phyloP scores from a whole-genome alignment of 2,113 vertebrate genomes.

The Arvicanthis niloticus region DNA sequence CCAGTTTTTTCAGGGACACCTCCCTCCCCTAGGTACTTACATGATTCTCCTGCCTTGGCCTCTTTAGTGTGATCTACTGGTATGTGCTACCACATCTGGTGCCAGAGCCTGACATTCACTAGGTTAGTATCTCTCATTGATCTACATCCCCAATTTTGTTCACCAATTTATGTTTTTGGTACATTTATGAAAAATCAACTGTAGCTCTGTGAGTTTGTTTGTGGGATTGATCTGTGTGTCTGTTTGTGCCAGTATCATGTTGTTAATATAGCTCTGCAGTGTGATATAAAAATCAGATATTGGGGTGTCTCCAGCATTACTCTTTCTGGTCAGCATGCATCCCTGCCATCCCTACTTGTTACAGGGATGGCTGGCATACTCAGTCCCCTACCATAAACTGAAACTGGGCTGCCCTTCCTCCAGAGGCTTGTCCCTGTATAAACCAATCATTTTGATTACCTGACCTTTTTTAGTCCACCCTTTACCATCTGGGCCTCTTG shows the following conservation, averaged over 20 bases:
- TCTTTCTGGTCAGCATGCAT: neutral
- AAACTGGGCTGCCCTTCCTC: no score
- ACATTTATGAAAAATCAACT: neutral
- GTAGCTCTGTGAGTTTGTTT: neutral
- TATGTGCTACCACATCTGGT: no score
- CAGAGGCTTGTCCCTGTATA: no score
- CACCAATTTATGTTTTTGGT: neutral
- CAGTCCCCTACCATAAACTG: no score
- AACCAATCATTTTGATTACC: no score
- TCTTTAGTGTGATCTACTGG: no score
- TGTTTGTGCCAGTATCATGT: neutral
- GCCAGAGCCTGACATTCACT: no score
- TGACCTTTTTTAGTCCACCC: no score
- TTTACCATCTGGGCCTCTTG: no score
- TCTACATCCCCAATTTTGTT: neutral
- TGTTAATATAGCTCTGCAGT: neutral
- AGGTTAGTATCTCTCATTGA: neutral
- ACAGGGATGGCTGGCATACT: no score
- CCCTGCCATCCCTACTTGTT: no score
- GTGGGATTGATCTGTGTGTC: neutral
- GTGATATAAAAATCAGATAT: neutral
- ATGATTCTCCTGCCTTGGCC: neutral
- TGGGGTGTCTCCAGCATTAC: neutral
- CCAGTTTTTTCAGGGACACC: neutral
- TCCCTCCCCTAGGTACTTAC: neutral